Evolutionary conservation across 2,797 vertebrate genomes (phyloP).

Genomic region (Sebastes trivittatus): DNA sequence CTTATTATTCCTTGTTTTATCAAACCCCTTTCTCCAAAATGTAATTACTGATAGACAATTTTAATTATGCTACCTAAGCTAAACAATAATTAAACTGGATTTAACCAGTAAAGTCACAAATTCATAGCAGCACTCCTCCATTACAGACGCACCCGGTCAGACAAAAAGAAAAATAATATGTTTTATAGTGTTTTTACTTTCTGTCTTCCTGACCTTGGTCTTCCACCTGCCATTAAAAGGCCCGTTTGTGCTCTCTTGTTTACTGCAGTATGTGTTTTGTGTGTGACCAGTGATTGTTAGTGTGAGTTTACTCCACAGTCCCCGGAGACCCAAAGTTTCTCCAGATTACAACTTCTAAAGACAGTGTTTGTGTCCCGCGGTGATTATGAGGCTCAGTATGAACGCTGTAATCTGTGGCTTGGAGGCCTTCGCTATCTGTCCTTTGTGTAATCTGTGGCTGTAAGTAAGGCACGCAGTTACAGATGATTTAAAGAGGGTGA

Average conservation of each 20-base stretch:
- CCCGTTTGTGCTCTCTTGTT: constrained; percentile 11
- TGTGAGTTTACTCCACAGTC: constrained; percentile 24
- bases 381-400: constrained; percentile 40
- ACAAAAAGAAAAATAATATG: neutral
- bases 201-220: neutral
- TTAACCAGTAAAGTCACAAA: neutral
- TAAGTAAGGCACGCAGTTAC: constrained; percentile 23
- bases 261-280: constrained; percentile 31
- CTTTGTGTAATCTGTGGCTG: constrained; percentile 43
- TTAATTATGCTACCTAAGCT: neutral
- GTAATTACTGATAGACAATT: neutral
- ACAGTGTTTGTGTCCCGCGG: constrained; percentile 28
- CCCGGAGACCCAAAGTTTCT: constrained; percentile 21
- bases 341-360: constrained; percentile 42
- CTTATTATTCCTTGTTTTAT: neutral
- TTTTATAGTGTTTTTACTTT: constrained; percentile 5
- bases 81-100: neutral
- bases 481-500: constrained; percentile 53
- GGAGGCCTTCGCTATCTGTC: constrained; percentile 31
- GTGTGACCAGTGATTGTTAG: constrained; percentile 53
- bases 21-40: neutral
- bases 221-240: constrained; percentile 8
- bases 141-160: neutral
- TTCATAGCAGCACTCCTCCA: neutral
- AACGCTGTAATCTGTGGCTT: constrained; percentile 64